Evolutionary conservation across 2,888 invertebrate genomes (phyloP).

Genomic region (Tromatobia lineatoria): DNA sequence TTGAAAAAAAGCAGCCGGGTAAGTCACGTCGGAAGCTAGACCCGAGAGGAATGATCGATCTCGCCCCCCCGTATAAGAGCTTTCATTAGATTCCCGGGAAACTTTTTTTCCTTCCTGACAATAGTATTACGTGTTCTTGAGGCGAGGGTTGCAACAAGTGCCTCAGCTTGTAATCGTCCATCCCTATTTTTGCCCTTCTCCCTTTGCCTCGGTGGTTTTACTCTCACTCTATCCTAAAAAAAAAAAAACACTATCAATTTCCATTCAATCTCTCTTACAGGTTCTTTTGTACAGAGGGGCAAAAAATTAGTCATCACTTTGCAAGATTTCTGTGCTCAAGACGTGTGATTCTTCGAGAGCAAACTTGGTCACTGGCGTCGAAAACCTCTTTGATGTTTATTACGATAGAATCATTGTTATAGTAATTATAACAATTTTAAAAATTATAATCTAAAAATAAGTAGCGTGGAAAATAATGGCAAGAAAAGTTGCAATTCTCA

Average conservation of each 20-base stretch:
- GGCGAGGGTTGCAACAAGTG: constrained; percentile 46
- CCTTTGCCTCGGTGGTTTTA: constrained; percentile 5
- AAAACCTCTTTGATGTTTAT: background rate
- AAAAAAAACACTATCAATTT: constrained; percentile 4
- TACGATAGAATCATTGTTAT: background rate
- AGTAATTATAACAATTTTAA: background rate
- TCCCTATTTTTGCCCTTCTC: constrained; percentile 39
- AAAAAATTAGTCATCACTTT: background rate
- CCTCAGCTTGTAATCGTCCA: constrained; percentile 42
- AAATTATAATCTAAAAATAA: background rate
- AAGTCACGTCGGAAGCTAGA: constrained; percentile 15
- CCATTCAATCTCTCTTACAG: background rate
- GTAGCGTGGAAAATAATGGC: no score
- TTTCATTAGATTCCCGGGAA: constrained; percentile 45
- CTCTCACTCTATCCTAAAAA: background rate
- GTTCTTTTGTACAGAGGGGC: background rate
- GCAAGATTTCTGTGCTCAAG: background rate
- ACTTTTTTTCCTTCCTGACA: constrained; percentile 16
- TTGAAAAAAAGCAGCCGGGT: background rate
- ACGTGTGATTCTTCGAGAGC: background rate
- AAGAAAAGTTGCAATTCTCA: no score
- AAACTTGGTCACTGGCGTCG: background rate
- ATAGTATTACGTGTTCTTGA: constrained; percentile 35
- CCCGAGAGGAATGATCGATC: constrained; percentile 38
- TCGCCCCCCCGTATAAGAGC: constrained; percentile 15